These are phyloP conservation scores for Trichacis sp. DNA, from an alignment of 2,888 invertebrate genomes.

Conservation along the genomic window DNA sequence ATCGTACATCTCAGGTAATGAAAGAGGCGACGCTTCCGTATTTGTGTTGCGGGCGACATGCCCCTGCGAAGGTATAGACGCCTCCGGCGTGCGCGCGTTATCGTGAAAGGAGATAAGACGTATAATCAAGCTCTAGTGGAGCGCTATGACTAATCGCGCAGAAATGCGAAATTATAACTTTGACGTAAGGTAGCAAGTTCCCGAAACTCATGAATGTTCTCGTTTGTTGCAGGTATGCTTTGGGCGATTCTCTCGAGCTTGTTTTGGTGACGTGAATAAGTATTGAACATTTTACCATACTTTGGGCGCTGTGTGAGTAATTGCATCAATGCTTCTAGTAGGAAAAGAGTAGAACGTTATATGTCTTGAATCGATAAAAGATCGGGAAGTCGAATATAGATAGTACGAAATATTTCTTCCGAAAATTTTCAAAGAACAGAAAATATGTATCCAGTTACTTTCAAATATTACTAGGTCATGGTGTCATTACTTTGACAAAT, in stretches of 20 bases:
- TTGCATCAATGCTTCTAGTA: too few relatives aligned
- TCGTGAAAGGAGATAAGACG: not conserved
- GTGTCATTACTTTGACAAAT: too few relatives aligned
- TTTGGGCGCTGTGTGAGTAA: too few relatives aligned
- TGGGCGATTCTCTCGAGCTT: not conserved
- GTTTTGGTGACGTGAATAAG: not conserved
- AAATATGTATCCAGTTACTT: too few relatives aligned
- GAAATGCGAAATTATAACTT: not conserved
- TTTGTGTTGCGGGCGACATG: constrained; percentile 3
- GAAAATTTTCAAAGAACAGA: too few relatives aligned
- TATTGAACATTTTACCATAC: too few relatives aligned
- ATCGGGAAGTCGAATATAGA: too few relatives aligned
- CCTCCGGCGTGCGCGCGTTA: not conserved
- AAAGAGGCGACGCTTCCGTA: constrained; percentile 21
- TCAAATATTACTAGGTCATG: too few relatives aligned
- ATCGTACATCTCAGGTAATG: constrained; percentile 39
- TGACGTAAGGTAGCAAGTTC: not conserved
- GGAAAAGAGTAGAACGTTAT: too few relatives aligned
- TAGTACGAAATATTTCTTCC: too few relatives aligned
- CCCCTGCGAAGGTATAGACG: not conserved
- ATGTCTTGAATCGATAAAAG: too few relatives aligned
- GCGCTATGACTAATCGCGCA: not conserved
- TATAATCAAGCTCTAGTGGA: not conserved
- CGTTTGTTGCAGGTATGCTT: not conserved
- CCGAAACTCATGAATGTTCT: not conserved